These are phyloP conservation scores for Eidolon helvum DNA, from an alignment of 2,113 vertebrate species.

Conservation along the genomic window DNA sequence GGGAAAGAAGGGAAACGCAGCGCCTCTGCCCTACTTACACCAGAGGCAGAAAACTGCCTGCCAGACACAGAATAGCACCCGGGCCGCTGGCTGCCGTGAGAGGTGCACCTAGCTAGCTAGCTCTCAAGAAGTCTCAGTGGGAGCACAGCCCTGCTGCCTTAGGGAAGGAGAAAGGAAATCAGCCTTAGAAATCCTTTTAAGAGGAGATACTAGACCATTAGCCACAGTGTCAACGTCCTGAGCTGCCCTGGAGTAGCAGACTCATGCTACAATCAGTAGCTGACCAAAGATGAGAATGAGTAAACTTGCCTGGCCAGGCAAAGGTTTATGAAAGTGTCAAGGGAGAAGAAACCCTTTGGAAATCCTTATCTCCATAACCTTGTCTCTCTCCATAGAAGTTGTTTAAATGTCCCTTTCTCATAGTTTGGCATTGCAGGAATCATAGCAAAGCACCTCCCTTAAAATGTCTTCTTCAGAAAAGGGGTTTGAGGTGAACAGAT, in stretches of 20 bases:
- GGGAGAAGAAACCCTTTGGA: neutral
- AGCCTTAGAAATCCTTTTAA: neutral
- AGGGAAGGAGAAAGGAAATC: neutral
- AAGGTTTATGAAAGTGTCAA: neutral
- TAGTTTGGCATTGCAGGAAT: neutral
- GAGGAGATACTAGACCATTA: neutral
- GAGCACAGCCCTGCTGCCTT: neutral
- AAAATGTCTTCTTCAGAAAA: neutral
- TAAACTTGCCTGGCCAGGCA: neutral
- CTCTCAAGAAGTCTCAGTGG: neutral
- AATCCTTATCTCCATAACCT: neutral
- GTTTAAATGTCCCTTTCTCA: neutral
- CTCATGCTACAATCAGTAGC: neutral
- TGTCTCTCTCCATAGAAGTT: neutral
- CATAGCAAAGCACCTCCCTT: neutral
- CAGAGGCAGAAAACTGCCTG: neutral
- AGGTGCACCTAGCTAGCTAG: neutral
- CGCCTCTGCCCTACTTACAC: conserved; percentile 61
- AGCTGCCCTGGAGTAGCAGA: neutral
- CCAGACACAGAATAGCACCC: conserved; percentile 50
- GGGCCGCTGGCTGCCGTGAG: neutral
- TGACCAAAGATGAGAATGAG: neutral
- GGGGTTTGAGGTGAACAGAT: neutral
- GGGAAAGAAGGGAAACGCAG: conserved; percentile 45
- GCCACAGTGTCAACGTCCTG: neutral